Evolutionary conservation across 2,113 vertebrate genomes (phyloP).

Genomic region (Sphyrna mokarran): DNA sequence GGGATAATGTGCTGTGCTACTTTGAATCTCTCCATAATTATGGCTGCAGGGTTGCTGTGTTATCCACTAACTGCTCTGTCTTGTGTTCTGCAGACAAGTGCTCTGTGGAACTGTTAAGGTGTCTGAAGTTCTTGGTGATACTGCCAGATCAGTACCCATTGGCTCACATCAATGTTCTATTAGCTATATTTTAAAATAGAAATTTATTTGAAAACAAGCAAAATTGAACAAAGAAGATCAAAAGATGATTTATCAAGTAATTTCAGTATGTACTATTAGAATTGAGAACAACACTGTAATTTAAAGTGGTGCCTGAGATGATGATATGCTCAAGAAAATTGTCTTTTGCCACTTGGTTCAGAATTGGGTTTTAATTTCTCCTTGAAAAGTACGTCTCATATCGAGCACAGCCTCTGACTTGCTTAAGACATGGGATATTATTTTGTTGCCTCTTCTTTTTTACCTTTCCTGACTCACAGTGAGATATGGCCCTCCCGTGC

Average conservation of each 20-base stretch:
- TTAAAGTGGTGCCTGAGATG: not conserved
- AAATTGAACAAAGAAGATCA: not conserved
- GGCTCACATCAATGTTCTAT: not conserved
- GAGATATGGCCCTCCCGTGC: not conserved
- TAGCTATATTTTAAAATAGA: not conserved
- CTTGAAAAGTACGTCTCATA: not conserved
- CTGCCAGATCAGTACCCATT: not conserved
- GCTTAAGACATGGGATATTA: not conserved
- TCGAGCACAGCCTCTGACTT: not conserved
- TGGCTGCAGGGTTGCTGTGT: constrained; percentile 3
- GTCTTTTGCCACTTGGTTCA: not conserved
- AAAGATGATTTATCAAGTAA: not conserved
- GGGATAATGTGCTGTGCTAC: not conserved
- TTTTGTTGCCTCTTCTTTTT: not conserved
- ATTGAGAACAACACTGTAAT: not conserved
- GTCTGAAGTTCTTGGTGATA: not conserved
- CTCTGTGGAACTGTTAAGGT: not conserved
- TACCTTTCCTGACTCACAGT: not conserved
- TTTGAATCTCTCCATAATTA: not conserved
- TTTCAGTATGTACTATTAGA: not conserved
- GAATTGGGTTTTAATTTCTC: too few species aligned
- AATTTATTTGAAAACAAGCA: not conserved
- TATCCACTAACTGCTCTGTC: not conserved
- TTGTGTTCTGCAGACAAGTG: not conserved
- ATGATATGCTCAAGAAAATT: not conserved